phyloP scores from a whole-genome alignment of 2,797 vertebrate genomes.

The Hipposideros larvatus region DNA sequence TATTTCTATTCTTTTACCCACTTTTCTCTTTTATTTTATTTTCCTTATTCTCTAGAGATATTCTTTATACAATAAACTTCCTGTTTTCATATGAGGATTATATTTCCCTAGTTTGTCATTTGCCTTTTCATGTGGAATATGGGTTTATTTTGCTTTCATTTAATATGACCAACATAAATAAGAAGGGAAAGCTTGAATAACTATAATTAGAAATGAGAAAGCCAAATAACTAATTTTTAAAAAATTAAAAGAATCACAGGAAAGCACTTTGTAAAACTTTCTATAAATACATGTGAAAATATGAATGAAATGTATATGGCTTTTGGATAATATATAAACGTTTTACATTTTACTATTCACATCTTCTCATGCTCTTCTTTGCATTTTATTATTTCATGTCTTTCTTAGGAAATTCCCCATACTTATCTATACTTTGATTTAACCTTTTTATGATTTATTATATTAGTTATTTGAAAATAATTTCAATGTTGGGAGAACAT shows the following conservation, averaged over 20 bases:
- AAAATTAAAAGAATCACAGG: background rate
- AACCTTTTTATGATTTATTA: background rate
- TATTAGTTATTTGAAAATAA: slow-evolving; percentile 27
- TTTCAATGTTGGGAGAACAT: background rate
- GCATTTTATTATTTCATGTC: background rate
- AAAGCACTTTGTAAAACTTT: background rate
- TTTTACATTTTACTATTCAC: background rate
- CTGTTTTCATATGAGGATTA: background rate
- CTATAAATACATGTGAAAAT: background rate
- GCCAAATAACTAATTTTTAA: background rate
- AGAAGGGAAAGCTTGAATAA: background rate
- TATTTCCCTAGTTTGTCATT: background rate
- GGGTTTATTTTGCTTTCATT: slow-evolving; percentile 22
- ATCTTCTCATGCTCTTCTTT: background rate
- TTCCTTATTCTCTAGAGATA: background rate
- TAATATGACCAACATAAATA: background rate
- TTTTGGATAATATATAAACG: background rate
- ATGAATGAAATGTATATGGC: background rate
- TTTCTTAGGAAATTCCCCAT: background rate
- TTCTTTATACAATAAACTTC: background rate
- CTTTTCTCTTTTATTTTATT: background rate
- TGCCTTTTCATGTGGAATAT: background rate
- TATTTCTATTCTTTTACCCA: background rate
- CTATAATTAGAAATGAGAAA: background rate
- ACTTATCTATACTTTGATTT: background rate